Evolutionary conservation across 2,113 vertebrate genomes (phyloP).

Genomic region (Microtus richardsoni): DNA sequence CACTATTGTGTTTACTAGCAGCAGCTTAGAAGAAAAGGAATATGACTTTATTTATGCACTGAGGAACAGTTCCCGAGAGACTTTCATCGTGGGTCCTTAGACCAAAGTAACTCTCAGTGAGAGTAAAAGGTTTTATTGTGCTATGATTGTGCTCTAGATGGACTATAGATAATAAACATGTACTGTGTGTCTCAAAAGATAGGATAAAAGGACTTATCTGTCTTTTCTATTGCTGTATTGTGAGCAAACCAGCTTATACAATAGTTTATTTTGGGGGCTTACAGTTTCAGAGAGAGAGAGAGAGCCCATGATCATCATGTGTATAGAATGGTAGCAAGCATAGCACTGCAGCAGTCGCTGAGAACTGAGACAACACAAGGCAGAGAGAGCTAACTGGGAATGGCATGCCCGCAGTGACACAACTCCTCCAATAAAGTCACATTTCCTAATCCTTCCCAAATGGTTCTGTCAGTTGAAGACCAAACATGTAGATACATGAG

Average conservation of each 20-base stretch:
- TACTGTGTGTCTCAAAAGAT: neutral
- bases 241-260: neutral
- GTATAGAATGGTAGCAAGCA: neutral
- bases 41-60: neutral
- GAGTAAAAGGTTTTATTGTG: neutral
- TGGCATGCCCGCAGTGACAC: neutral
- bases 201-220: neutral
- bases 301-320: neutral
- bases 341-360: neutral
- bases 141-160: neutral
- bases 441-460: neutral
- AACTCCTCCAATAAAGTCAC: neutral
- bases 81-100: neutral
- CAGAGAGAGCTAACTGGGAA: neutral
- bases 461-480: neutral
- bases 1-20: neutral
- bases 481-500: neutral
- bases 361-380: neutral
- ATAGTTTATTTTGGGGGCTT: neutral
- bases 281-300: neutral
- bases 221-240: neutral
- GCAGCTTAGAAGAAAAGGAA: neutral
- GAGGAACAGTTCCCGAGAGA: neutral
- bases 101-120: neutral
- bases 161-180: neutral